phyloP scores from a whole-genome alignment of 2,113 vertebrate species.

The Pavo muticus region DNA sequence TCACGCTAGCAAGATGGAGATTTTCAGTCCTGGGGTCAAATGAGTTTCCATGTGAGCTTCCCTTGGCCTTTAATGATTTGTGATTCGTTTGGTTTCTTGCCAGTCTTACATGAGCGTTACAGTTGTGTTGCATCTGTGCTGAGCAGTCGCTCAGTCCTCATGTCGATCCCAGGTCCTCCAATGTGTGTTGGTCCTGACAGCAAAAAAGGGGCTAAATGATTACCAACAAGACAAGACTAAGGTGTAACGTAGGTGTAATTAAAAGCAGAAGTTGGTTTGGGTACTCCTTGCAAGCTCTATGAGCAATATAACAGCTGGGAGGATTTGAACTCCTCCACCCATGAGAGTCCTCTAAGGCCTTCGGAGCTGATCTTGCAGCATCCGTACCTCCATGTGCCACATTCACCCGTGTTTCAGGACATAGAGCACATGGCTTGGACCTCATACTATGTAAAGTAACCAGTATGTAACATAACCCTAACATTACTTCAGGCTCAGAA shows the following conservation, averaged over 20 bases:
- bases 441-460: background rate
- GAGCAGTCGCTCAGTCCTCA: background rate
- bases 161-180: background rate
- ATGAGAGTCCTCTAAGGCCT: background rate
- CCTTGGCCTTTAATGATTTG: background rate
- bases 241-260: background rate
- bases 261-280: background rate
- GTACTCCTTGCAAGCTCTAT: background rate
- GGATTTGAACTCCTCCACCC: background rate
- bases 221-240: background rate
- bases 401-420: accelerated
- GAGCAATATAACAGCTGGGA: accelerated
- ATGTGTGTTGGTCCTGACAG: background rate
- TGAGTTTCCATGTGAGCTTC: background rate
- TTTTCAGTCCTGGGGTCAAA: background rate
- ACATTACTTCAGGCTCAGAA: background rate
- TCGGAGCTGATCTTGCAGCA: background rate
- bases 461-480: background rate
- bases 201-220: background rate
- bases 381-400: background rate
- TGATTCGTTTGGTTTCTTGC: background rate
- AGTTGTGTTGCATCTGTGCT: background rate
- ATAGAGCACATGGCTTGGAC: background rate
- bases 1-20: background rate
- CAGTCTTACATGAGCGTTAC: accelerated